phyloP scores from a whole-genome alignment of 2,888 invertebrate species.

The Athripsodes cinereus region DNA sequence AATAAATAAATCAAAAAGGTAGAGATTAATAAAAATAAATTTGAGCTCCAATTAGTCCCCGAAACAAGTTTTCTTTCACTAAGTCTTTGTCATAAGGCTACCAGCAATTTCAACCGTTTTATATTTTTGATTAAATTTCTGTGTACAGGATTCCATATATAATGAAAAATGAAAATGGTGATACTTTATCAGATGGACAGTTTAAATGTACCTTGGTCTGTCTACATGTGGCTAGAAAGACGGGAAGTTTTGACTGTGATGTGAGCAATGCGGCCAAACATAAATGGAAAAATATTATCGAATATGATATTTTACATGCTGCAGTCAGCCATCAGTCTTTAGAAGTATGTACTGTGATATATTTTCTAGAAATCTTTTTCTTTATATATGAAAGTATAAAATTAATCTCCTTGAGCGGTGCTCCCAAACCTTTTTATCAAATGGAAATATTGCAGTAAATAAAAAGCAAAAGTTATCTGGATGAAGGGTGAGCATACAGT shows the following conservation, averaged over 20 bases:
- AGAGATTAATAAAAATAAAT: too few species aligned
- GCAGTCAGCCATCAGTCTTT: slow-evolving; percentile 55
- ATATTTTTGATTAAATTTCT: too few species aligned
- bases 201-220: slow-evolving; percentile 45
- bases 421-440: not conserved
- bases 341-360: slow-evolving; percentile 43
- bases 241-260: slow-evolving; percentile 34
- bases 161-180: slow-evolving; percentile 22
- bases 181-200: slow-evolving; percentile 29
- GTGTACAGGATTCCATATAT: slow-evolving; percentile 22
- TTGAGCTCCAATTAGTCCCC: too few species aligned
- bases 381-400: not conserved
- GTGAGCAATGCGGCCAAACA: slow-evolving; percentile 26
- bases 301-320: slow-evolving; percentile 44
- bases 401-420: not conserved
- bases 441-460: not conserved
- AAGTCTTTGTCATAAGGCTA: too few species aligned
- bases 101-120: too few species aligned
- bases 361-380: not conserved
- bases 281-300: slow-evolving; percentile 51
- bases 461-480: too few species aligned
- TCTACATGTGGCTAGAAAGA: slow-evolving; percentile 44
- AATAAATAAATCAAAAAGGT: too few species aligned
- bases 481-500: too few species aligned
- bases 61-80: too few species aligned